These are phyloP conservation scores for Esox lucius DNA, from an alignment of 2,797 vertebrate genomes.

Conservation along the genomic window DNA sequence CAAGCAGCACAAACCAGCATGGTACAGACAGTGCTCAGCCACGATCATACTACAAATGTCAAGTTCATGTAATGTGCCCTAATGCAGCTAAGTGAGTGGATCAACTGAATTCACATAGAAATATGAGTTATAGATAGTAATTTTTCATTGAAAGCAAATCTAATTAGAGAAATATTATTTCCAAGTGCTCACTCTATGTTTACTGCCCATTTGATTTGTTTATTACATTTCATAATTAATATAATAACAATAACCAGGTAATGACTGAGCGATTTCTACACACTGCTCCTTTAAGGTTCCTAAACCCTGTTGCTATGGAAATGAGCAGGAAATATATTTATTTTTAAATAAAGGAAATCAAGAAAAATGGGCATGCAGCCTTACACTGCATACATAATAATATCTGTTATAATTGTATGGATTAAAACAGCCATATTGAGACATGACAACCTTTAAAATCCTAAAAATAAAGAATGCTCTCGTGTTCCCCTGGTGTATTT, in stretches of 20 bases:
- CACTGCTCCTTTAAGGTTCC: neutral
- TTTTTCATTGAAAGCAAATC: neutral
- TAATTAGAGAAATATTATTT: neutral
- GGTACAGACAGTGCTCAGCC: neutral
- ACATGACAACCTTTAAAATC: neutral
- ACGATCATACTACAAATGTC: neutral
- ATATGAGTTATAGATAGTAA: neutral
- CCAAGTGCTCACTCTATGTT: neutral
- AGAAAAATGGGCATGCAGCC: neutral
- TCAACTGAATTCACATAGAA: neutral
- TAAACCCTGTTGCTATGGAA: constrained; percentile 7
- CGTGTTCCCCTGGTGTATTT: neutral
- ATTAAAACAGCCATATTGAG: neutral
- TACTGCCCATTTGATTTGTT: too few species aligned
- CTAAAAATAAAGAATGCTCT: neutral
- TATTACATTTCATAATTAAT: too few species aligned
- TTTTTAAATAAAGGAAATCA: neutral
- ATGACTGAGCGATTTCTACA: neutral
- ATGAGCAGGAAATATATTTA: neutral
- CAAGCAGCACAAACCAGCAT: too few species aligned
- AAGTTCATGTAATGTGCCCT: neutral
- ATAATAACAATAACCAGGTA: neutral
- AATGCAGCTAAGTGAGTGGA: neutral
- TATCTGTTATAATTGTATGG: neutral
- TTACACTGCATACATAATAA: neutral